These are phyloP conservation scores for Steatornis caripensis DNA, from an alignment of 2,113 vertebrate genomes.

Conservation along the genomic window DNA sequence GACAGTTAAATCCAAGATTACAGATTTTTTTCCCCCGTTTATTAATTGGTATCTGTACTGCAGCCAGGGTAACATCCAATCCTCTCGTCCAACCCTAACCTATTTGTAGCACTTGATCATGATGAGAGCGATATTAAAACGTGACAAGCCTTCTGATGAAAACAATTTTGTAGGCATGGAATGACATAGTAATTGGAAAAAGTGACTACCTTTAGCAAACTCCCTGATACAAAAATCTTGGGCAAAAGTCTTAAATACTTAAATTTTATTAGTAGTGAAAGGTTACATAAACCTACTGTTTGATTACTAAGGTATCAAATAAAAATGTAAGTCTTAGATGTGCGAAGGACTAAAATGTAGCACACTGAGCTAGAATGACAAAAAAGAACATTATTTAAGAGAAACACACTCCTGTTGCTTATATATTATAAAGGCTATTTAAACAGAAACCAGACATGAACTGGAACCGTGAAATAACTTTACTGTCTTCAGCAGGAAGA, in stretches of 20 bases:
- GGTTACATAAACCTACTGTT: neutral
- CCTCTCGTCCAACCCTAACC: neutral
- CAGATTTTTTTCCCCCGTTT: accelerated
- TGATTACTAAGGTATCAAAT: neutral
- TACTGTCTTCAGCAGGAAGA: neutral
- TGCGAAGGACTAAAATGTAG: neutral
- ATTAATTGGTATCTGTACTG: neutral
- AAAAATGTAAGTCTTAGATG: neutral
- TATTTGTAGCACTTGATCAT: neutral
- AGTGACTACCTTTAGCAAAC: neutral
- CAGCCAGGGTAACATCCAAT: neutral
- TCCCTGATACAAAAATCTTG: neutral
- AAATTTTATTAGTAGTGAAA: neutral
- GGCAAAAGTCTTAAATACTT: neutral
- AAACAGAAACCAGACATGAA: neutral
- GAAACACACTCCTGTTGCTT: neutral
- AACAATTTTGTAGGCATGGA: neutral
- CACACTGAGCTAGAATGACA: neutral
- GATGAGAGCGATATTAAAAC: neutral
- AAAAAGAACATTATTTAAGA: neutral
- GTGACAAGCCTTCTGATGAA: neutral
- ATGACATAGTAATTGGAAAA: neutral
- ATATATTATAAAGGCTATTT: neutral
- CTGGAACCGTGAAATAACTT: neutral
- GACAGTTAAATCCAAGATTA: neutral